Evolutionary conservation across 2,113 vertebrate species (phyloP), one percentile per base, ranked within the genome.

Genomic region (Mus spicilegus): DNA sequence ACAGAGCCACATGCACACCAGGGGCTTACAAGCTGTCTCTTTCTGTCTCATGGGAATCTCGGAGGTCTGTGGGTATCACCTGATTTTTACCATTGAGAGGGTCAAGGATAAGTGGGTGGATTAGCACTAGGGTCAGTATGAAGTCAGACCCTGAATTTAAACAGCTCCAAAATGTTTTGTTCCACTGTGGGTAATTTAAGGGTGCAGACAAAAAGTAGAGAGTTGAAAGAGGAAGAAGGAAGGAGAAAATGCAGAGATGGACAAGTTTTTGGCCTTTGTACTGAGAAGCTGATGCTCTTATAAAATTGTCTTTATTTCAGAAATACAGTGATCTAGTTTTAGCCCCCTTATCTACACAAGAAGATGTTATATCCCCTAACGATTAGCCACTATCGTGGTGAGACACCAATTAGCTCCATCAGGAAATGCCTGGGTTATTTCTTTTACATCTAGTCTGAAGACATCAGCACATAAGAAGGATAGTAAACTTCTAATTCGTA

Each of bases 1-100:
- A 2, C 2, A 9, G 17, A 81, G 51, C 6, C 26, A 70, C 0
- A 0, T 7, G 65, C 7, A 12, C 4, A 39, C 1, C 16, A n/a
- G 42, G 28, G 0, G 0, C 24, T 58, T 5, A 12, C 28, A 46
- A 1, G 10, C 51, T 4, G 33, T 39, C 1, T 49, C 17, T 73
- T 69, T 2, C n/a, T 82, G 9, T 72, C 46, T 78, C 6, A 4
- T 0, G 13, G 73, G n/a, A 72, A 70, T 30, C 30, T 56, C 24
- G 56, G 72, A 73, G 24, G 13, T 5, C 7, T 30, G 1, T 11
- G 63, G 42, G 24, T 36, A 69, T 61, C 17, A 30, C 19, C 36
- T 69, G 12, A n/a, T 3, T 72, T 80, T 73, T 69, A 92, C 5
- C 90, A 49, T 24, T 5, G 36, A n/a, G 61, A 9, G n/a, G 87